These are phyloP conservation scores for Sarcophaga peregrina DNA, from an alignment of 1,140 invertebrate species.

Conservation along the genomic window DNA sequence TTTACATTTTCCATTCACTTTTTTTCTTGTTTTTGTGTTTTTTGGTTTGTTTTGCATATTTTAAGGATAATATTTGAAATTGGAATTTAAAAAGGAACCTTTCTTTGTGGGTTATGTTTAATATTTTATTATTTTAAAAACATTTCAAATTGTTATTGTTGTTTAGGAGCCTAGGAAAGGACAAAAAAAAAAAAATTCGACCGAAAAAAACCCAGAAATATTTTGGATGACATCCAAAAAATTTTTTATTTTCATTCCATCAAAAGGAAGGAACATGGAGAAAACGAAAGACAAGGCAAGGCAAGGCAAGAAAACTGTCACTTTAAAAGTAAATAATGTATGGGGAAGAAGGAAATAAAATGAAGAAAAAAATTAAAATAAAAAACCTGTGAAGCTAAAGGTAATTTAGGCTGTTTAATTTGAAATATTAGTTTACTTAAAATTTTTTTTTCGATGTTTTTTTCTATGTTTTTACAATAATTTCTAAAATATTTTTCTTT, in stretches of 20 bases:
- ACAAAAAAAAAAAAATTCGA: too few species aligned
- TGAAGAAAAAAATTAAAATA: background rate
- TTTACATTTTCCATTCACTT: too few species aligned
- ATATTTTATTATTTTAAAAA: background rate
- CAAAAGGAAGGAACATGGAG: too few species aligned
- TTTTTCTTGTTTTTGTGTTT: too few species aligned
- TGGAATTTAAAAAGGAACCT: background rate
- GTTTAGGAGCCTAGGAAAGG: background rate
- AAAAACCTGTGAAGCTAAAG: background rate
- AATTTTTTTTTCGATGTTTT: too few species aligned
- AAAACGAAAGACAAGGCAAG: background rate
- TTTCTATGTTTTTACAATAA: too few species aligned
- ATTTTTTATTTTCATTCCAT: background rate
- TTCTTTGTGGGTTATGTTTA: background rate
- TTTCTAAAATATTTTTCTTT: too few species aligned
- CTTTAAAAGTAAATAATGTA: background rate
- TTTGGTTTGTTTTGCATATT: too few species aligned
- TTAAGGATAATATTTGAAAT: too few species aligned
- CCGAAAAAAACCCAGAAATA: background rate
- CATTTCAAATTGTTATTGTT: background rate
- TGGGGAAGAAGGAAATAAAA: background rate
- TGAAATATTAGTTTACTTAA: background rate
- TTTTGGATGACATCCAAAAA: background rate
- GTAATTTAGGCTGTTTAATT: constrained; percentile 1
- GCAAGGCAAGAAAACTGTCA: background rate